These are phyloP conservation scores for Hexactinellida sp. DNA, from an alignment of 37 sponge, comb jelly and placozoan genomes.

Conservation along the genomic window DNA sequence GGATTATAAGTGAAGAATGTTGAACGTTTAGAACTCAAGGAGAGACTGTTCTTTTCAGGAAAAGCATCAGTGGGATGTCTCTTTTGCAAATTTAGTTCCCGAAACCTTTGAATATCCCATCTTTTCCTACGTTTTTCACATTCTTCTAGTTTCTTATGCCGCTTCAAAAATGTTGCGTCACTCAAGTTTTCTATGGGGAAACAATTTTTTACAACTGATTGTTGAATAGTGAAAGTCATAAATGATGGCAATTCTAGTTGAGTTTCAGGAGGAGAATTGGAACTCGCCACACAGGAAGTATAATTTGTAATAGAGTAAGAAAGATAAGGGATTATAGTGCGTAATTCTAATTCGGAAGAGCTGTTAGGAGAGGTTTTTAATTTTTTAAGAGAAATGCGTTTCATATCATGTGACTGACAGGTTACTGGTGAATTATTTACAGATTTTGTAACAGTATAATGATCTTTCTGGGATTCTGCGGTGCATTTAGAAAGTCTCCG, in stretches of 20 bases:
- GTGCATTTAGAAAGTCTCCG: not conserved
- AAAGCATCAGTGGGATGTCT: not conserved
- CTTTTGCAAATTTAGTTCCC: not conserved
- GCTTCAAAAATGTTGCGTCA: constrained; percentile 8
- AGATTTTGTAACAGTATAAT: not conserved
- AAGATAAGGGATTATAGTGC: not conserved
- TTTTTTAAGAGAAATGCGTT: not conserved
- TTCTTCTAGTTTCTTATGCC: not conserved
- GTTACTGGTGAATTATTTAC: not conserved
- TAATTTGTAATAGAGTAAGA: not conserved
- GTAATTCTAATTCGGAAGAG: not conserved
- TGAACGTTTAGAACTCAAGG: not conserved
- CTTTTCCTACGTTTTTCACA: constrained; percentile 3
- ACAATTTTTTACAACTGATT: not conserved
- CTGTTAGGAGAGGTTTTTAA: not conserved
- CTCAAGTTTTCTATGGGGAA: not conserved
- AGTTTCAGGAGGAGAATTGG: not conserved
- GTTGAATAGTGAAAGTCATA: not conserved
- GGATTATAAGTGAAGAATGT: not conserved
- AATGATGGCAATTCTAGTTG: not conserved
- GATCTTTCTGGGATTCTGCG: not conserved
- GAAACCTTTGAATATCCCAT: not conserved
- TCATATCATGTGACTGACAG: not conserved
- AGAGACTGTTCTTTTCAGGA: not conserved
- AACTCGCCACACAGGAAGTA: not conserved